Evolutionary conservation across 53 echinoderm and acorn worm genomes (phyloP), one percentile per base, ranked within the genome.

Genomic region (Mesocentrotus franciscanus): DNA sequence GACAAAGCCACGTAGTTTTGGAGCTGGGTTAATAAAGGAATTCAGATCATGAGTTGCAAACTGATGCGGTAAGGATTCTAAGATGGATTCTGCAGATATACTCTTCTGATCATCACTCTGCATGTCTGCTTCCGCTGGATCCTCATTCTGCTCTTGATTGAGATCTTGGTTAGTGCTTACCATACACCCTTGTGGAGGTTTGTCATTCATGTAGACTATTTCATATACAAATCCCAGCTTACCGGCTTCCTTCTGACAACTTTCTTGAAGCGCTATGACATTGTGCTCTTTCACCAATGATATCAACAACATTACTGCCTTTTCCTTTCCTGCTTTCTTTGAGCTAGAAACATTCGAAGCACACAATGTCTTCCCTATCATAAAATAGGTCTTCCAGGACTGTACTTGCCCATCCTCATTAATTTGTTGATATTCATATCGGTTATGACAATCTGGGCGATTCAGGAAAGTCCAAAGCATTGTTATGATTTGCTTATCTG

Each of bases 281-380:
- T 75, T 42, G 78, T 93, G 74, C 24, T 93, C 16, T 59, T 55
- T 72, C 76, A 49, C 42, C 12, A 56, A 75, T 8, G 36, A 24
- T 76, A 32, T 66, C 12, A 93, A n/a, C 58, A 61, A 72, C 13
- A 15, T 56, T 12, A 93, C 11, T n/a, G 74, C 26, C 42, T 27
- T 59, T 75, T 93, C 56, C 49, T 57, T 93, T 10, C 49, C 78
- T 58, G n/a, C 56, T 22, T 76, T 93, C 76, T 93, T 93, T 93
- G 93, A 55, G 14, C 93, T 76, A 17, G 55, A 29, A 76, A 49
- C 30, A 76, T 12, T 8, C 9, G 76, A 29, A 16, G 75, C 27
- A 93, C 93, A 93, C 26, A 93, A 20, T 20, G 49, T 20, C 56
- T 68, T 55, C 34, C 90, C 71, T 33, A 91, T 75, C 17, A 90